A percentile compares a stretch with the other conserved stretches of the same genome.
phyloP scores from a whole-genome alignment of 2,888 invertebrate species.

The Caenorhabditis afra region DNA sequence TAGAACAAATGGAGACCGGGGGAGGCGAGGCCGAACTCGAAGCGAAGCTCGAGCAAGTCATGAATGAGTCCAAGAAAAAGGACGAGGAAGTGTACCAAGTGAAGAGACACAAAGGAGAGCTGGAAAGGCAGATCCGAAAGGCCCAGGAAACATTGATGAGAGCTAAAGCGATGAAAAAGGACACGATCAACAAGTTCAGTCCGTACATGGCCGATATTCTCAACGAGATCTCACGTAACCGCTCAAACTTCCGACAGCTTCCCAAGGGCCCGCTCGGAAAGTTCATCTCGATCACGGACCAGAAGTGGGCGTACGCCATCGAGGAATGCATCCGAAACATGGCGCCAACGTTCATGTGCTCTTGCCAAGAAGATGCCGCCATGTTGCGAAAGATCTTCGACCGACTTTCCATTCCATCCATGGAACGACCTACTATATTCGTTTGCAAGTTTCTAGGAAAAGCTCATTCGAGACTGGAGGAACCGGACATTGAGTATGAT shows the following conservation, averaged over 20 bases:
- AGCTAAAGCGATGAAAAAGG: conserved; percentile 26
- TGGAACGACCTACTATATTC: conserved; percentile 42
- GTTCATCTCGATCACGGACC: conserved; percentile 67
- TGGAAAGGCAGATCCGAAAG: neutral
- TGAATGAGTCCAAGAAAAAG: conserved; percentile 19
- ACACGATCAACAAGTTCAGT: conserved; percentile 65
- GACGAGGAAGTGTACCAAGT: conserved; percentile 20
- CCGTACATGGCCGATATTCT: conserved; percentile 59
- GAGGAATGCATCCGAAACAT: conserved; percentile 60
- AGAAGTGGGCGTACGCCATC: conserved; percentile 68
- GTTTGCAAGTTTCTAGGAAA: conserved; percentile 31
- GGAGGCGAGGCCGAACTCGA: conserved; percentile 2
- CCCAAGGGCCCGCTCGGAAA: conserved; percentile 76
- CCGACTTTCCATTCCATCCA: neutral
- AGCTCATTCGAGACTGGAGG: conserved; percentile 21
- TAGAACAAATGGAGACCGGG: conserved; percentile 18
- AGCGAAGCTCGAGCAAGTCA: neutral
- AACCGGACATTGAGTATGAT: conserved; percentile 21
- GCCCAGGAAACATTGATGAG: neutral
- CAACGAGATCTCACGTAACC: conserved; percentile 51
- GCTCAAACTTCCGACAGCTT: conserved; percentile 46
- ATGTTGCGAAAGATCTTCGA: conserved; percentile 40
- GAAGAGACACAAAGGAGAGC: neutral
- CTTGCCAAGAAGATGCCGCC: conserved; percentile 32
- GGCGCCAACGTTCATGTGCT: conserved; percentile 52